Base-by-base conservation (phyloP, 2,888 invertebrate species). In the Flabesymbios commensalis region DNA sequence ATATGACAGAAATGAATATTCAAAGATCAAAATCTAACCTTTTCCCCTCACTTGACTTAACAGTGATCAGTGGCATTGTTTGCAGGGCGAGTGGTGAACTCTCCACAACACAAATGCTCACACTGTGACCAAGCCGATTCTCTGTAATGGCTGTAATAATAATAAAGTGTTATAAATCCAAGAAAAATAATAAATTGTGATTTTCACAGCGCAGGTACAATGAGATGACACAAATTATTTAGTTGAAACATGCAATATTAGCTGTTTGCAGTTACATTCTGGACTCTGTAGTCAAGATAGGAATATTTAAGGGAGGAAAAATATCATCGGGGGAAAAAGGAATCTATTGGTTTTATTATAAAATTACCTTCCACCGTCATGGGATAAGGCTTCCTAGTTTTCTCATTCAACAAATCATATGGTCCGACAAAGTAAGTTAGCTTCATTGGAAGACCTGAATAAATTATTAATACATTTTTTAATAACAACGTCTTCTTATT, bases 341-440 rank as follows among this genome's bases (percentile, higher is more conserved):
- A n/a, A n/a, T n/a, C n/a, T n/a, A n/a, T n/a, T n/a, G n/a, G n/a
- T n/a, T n/a, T n/a, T n/a, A n/a, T n/a, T n/a, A n/a, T n/a, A n/a
- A n/a, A 41, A 42, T 75, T 78, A 80, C 85, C 83, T 75, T 94
- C 93, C 19, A 88, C 86, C 48, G 89, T 90, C 63, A 94, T 85
- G 10, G 90, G 88, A 74, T 90, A 88, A 43, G 90, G 86, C 4
- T 88, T 88, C 73, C 89, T 89, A 59, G 86, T 87, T 64, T 90
- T 90, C 73, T 88, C 87, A 79, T 92, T 91, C 72, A 95, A 85
- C 52, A 95, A 85, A 80, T 95, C 94, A 78, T 94, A 95, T 0
- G 95, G 94, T 0, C 93, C 92, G 3, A 95, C 91, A 81, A 95
- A 95, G 82, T 94, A 97, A 0, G 93, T 94, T 31, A 97, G 84